phyloP scores from a whole-genome alignment of 37 sponge, comb jelly and placozoan species.

The Diacarnus erythraeanus region DNA sequence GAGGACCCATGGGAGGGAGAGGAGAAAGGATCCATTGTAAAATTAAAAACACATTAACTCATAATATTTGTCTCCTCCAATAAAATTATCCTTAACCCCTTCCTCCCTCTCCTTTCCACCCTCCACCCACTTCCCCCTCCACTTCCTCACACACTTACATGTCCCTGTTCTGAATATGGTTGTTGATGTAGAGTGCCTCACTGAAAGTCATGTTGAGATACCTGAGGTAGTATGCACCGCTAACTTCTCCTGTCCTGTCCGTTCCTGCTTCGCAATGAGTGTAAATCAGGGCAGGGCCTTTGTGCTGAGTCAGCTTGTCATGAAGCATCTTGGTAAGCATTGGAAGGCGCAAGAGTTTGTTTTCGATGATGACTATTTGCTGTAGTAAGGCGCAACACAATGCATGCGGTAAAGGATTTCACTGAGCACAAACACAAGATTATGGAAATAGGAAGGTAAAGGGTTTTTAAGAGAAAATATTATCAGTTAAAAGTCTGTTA shows the following conservation, averaged over 20 bases:
- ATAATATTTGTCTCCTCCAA: no score
- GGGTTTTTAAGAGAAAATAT: no score
- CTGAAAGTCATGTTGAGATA: constrained; percentile 79
- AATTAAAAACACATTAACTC: no score
- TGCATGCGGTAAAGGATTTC: background rate
- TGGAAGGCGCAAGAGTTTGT: constrained; percentile 41
- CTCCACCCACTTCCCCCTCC: no score
- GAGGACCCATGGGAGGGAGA: no score
- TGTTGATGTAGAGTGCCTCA: constrained; percentile 74
- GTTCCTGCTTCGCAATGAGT: constrained; percentile 85
- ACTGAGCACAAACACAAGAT: background rate
- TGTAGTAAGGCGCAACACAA: no score
- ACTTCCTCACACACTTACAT: constrained; percentile 79
- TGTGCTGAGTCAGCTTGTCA: constrained; percentile 13
- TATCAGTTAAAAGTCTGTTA: no score
- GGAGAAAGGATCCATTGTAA: no score
- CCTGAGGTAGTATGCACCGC: constrained; percentile 73
- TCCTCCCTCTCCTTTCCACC: no score
- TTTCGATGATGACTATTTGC: no score
- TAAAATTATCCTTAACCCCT: no score
- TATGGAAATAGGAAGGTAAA: background rate
- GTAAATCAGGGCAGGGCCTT: constrained; percentile 68
- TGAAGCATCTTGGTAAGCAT: constrained; percentile 40
- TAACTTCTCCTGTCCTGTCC: constrained; percentile 66
- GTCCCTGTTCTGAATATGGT: constrained; percentile 73